Percentiles rank a stretch among this genome's conserved stretches.
phyloP scores from a whole-genome alignment of 2,113 vertebrate genomes.

The Corydoras sp. region DNA sequence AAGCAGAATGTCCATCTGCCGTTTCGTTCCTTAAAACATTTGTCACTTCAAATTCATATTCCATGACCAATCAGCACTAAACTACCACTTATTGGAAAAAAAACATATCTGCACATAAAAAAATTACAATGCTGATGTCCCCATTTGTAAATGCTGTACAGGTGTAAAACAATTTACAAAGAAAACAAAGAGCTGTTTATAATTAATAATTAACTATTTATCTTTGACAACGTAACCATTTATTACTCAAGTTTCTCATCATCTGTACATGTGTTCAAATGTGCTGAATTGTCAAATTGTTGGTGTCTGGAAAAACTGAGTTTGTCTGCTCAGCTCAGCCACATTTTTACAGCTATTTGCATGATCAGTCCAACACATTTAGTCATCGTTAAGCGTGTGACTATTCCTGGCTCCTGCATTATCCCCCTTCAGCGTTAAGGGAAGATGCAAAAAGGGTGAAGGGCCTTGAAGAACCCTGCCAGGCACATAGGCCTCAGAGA shows the following conservation, averaged over 20 bases:
- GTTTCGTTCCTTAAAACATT: slow-evolving; percentile 2
- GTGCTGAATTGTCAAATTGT: neutral
- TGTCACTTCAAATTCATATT: neutral
- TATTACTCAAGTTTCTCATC: too few species aligned
- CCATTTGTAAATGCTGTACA: too few species aligned
- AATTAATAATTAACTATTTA: too few species aligned
- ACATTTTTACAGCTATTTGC: slow-evolving; percentile 19
- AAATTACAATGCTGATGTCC: too few species aligned
- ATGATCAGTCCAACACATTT: slow-evolving; percentile 36
- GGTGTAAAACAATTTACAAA: too few species aligned
- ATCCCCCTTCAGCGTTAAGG: slow-evolving; percentile 19
- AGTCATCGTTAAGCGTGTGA: slow-evolving; percentile 30
- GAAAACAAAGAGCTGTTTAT: too few species aligned
- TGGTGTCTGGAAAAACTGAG: slow-evolving; percentile 12
- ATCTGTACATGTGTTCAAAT: too few species aligned
- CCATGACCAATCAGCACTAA: too few species aligned
- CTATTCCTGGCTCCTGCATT: neutral
- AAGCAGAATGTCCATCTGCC: slow-evolving; percentile 2
- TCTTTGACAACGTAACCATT: too few species aligned
- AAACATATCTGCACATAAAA: too few species aligned
- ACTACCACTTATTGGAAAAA: too few species aligned
- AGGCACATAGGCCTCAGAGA: slow-evolving; percentile 17
- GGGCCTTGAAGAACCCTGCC: slow-evolving; percentile 1
- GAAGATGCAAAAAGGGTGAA: neutral
- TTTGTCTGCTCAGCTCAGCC: neutral